Base-by-base conservation (phyloP, 2,888 invertebrate genomes). In the Drosophila nr. medialis region DNA sequence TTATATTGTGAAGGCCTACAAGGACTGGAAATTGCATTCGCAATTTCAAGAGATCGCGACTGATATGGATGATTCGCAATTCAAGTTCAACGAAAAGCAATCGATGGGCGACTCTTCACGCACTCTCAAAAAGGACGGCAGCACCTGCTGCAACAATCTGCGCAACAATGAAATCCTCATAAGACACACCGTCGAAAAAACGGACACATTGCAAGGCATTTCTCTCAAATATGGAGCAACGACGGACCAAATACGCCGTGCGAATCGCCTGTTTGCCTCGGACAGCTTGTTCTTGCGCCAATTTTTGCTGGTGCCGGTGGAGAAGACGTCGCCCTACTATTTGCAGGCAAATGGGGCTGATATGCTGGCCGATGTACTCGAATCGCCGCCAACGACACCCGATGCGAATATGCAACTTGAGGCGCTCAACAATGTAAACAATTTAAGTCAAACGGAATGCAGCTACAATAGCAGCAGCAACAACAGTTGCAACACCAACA, bases 281-380 rank as follows among this genome's bases (percentile, higher is more conserved):
- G 98, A 99, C 93, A 98, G 98, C 94, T 95, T 98, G 92, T 98
- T 98, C 94, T 94, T 98, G 90, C 95, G 98, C 82, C 97, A 98
- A 93, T 96, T 95, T 93, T 94, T 99, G 87, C 94, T 98, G 92
- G 97, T 99, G 92, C 98, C 98, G 64, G 95, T 96, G 74, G 95
- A 95, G 75, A 94, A 94, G 92, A 95, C 95, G 86, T 95, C 94
- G 73, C 94, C 94, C 86, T 95, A 94, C 88, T 94, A 95, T 90
- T 94, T 94, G 89, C 94, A 94, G 86, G 94, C 94, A 72, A 63
- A 70, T 53, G 76, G 75, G 29, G 70, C 68, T 18, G 72, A 78
- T 32, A 49, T 73, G 56, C 74, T 77, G 40, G 80, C 71, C 65
- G 85, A 86, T 45, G 81, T 69, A 7, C 64, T 86, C 63, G 70